phyloP scores from a whole-genome alignment of 2,888 invertebrate species.

The Drosophila pegasa region DNA sequence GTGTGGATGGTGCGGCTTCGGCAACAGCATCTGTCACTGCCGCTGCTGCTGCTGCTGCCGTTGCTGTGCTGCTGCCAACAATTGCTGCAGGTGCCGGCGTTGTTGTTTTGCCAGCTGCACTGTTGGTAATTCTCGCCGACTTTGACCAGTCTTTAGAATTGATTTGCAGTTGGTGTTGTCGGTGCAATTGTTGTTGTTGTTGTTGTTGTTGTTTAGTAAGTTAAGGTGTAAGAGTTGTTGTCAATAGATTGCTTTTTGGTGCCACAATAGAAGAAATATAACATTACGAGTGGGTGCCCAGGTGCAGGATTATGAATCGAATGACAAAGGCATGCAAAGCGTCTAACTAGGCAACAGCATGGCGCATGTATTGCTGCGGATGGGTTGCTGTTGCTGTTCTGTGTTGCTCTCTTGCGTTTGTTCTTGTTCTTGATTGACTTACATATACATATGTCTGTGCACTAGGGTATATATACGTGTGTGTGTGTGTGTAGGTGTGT shows the following conservation, averaged over 20 bases:
- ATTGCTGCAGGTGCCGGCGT: constrained; percentile 35
- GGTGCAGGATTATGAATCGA: constrained; percentile 51
- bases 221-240: constrained; percentile 70
- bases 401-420: constrained; percentile 5
- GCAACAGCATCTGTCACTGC: constrained; percentile 24
- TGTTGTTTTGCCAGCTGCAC: constrained; percentile 34
- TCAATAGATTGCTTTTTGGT: constrained; percentile 57
- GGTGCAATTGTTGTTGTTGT: constrained; percentile 32
- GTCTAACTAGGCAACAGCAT: constrained; percentile 32
- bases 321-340: constrained; percentile 53
- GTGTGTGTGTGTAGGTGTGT: constrained; percentile 18
- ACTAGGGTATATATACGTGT: constrained; percentile 20
- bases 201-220: constrained; percentile 56
- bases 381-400: constrained; percentile 11
- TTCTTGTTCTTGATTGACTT: background rate
- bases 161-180: constrained; percentile 37
- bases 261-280: constrained; percentile 62
- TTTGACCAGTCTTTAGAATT: constrained; percentile 79
- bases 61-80: constrained; percentile 25
- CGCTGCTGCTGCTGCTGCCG: constrained; percentile 2
- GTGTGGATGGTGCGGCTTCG: constrained; percentile 15
- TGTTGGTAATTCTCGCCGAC: constrained; percentile 62
- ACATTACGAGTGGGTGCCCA: constrained; percentile 53
- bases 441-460: constrained; percentile 2
- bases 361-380: constrained; percentile 10